A percentile compares a stretch with the other conserved stretches of the same genome.
Evolutionary conservation across 2,797 vertebrate species (phyloP).

Genomic region (Lithobates sylvaticus): DNA sequence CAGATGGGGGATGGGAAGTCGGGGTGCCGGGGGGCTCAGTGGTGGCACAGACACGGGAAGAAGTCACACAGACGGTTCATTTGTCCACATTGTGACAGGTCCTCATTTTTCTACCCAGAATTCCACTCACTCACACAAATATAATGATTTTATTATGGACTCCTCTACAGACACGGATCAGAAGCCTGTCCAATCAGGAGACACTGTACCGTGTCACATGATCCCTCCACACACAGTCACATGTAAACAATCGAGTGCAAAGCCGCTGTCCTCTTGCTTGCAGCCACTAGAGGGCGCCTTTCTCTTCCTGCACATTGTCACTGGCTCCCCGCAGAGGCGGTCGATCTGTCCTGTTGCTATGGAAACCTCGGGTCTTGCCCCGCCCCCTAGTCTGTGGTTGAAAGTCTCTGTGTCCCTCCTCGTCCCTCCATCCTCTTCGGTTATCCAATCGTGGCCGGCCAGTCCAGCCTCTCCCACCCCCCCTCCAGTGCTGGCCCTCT

Average conservation of each 20-base stretch:
- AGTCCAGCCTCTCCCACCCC: constrained; percentile 9
- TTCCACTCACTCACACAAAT: too few relatives aligned
- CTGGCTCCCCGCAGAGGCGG: neutral
- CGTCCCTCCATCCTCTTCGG: neutral
- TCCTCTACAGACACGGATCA: too few relatives aligned
- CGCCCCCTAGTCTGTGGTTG: neutral
- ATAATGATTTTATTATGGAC: too few relatives aligned
- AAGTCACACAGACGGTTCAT: too few relatives aligned
- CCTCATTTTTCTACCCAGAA: too few relatives aligned
- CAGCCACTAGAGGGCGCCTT: neutral
- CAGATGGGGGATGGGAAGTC: too few relatives aligned
- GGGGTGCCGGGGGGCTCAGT: too few relatives aligned
- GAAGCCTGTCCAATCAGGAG: too few relatives aligned
- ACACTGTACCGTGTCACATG: neutral
- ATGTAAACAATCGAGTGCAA: neutral
- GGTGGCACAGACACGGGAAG: too few relatives aligned
- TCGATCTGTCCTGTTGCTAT: neutral
- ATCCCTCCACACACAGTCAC: neutral
- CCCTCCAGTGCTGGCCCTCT: neutral
- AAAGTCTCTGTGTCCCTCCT: neutral
- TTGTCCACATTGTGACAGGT: too few relatives aligned
- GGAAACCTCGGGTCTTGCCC: neutral
- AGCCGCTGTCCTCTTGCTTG: too few relatives aligned
- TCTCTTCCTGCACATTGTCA: neutral
- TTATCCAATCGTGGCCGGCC: neutral